Base-by-base conservation (phyloP, 2,888 invertebrate species). In the Cremastinae sp. region DNA sequence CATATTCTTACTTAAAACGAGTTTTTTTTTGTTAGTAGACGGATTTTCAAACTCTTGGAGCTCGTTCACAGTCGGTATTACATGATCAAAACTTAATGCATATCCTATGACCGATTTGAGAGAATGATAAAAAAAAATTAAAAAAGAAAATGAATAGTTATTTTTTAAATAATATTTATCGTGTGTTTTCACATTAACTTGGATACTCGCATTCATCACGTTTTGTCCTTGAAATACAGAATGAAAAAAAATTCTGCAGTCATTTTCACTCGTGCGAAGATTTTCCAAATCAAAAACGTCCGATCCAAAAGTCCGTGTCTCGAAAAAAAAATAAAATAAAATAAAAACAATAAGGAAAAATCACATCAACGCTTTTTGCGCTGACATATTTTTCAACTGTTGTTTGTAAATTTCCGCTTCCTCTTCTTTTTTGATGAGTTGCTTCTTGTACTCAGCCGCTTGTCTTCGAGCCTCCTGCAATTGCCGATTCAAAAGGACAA, bases 361-460 rank as follows among this genome's bases (percentile, higher is more conserved):
- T 81, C 77, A 83, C 78, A 82, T 83, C 61, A 78, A 75, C 41
- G 79, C 77, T 58, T 80, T 81, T 72, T 85, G 84, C 66, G 84
- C 82, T 18, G 82, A 76, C 22, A 88, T 84, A 62, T 83, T 86
- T 81, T 86, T 86, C 28, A 90, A 82, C 78, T 90, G 90, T 78
- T 90, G 90, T 73, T 90, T 90, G 74, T 90, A 90, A 64, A 88
- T 85, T 78, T 90, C 90, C 7, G 90, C 90, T 81, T 90, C 90
- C 41, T 88, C 87, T 62, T 89, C 90, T 76, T 90, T 89, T 61
- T 88, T 87, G 56, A 86, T 82, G 12, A 90, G 84, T 61, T 89
- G 87, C 71, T 88, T 89, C 45, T 88, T 88, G 69, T 89, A 90
- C 59, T 89, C 88, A 3, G 89, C 89, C 1, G 87, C 88, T 81